Evolutionary conservation across 2,113 vertebrate genomes (phyloP).

Genomic region (Macquaria ambigua): DNA sequence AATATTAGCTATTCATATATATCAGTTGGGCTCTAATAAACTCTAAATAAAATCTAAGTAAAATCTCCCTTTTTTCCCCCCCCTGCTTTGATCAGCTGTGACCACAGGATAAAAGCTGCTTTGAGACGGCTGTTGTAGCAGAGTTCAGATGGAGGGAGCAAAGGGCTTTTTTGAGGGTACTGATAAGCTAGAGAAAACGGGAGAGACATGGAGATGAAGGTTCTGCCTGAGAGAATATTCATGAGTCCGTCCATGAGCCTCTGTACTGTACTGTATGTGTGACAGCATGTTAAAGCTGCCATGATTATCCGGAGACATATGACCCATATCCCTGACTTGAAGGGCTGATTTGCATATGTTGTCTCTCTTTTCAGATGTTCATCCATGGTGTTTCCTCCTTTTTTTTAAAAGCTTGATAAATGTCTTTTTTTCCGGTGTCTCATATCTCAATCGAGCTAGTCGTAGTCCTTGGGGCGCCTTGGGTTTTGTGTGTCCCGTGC

Average conservation of each 20-base stretch:
- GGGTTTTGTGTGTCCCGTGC: not conserved
- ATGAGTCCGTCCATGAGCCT: not conserved
- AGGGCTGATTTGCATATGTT: not conserved
- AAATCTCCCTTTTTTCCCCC: not conserved
- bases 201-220: not conserved
- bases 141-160: not conserved
- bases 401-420: constrained; percentile 14
- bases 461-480: not conserved
- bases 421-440: not conserved
- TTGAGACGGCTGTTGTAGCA: not conserved
- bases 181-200: not conserved
- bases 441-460: not conserved
- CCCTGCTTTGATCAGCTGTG: not conserved
- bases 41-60: not conserved
- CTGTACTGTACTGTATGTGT: not conserved
- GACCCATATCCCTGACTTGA: not conserved
- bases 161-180: not conserved
- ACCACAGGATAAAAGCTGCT: not conserved
- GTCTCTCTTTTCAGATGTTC: not conserved
- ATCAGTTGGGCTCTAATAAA: too few species aligned
- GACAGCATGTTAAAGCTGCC: constrained; percentile 6
- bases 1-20: too few species aligned
- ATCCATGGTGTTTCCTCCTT: not conserved
- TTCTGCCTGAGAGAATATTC: not conserved
- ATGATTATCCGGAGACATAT: not conserved